Evolutionary conservation across 2,113 vertebrate species (phyloP).

Genomic region (Sinocyclocheilus anophthalmus): DNA sequence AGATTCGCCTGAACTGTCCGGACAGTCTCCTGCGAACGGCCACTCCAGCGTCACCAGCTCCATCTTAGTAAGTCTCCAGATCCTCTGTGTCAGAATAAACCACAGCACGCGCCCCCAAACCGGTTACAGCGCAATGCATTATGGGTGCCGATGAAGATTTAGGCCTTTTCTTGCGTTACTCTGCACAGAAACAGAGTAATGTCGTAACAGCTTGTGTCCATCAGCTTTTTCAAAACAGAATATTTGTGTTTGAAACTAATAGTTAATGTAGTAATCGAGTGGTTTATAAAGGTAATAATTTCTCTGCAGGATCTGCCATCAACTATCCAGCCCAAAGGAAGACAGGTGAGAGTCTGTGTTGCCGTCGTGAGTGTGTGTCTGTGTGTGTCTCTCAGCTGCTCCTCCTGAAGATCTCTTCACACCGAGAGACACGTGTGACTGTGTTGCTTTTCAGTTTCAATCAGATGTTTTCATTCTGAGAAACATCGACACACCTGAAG

Average conservation of each 20-base stretch:
- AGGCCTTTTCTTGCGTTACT: neutral
- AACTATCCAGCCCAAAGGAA: constrained; percentile 96
- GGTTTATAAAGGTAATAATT: constrained; percentile 33
- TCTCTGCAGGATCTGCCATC: constrained; percentile 93
- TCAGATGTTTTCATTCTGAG: neutral
- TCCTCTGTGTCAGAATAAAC: neutral
- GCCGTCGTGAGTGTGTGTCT: constrained; percentile 33
- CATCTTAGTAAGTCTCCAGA: constrained; percentile 92
- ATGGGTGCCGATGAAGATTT: neutral
- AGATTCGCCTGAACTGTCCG: constrained; percentile 95
- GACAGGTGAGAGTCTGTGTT: constrained; percentile 84
- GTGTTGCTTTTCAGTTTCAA: neutral
- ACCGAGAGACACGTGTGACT: neutral
- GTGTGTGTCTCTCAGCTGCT: neutral
- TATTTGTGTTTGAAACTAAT: neutral
- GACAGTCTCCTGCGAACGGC: constrained; percentile 97
- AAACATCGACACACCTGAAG: neutral
- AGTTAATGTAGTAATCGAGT: no score
- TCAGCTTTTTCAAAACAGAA: neutral
- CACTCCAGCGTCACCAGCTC: constrained; percentile 99
- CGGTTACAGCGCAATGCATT: neutral
- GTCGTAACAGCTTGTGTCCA: neutral
- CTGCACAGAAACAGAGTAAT: neutral
- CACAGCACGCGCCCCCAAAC: neutral
- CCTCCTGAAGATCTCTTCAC: neutral